Base-by-base conservation (phyloP, 2,797 vertebrate species). In the Discoglossus pictus region DNA sequence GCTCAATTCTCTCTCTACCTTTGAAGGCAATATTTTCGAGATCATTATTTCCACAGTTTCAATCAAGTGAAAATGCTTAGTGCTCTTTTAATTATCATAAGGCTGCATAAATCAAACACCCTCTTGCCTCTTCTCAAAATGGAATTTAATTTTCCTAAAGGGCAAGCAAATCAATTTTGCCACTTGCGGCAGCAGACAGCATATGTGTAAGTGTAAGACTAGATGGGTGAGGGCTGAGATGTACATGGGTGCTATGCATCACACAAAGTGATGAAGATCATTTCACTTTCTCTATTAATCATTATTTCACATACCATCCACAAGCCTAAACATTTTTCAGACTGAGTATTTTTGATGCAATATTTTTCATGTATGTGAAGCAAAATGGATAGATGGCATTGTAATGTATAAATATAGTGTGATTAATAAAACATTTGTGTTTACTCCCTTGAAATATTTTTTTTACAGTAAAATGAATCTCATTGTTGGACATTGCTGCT, bases 61-160 rank as follows among this genome's bases (percentile, higher is more conserved):
- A 69, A 77, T 77, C 66, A 68, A 72, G 63, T 65, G 72, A 72
- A 79, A 59, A 63, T 58, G 62, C 27, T 63, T 70, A 34, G 61
- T 61, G 72, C 64, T 27, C 61, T 68, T 75, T 60, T 73, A 75
- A 78, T 78, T 73, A 77, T 68, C 65, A 78, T 62, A 56, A 65
- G 60, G 68, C 51, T 64, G 61, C 61, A 71, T 71, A 51, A 63
- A 71, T 71, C 67, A 70, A 61, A 56, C 43, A 40, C 59, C 62
- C 48, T 42, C 59, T 39, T 56, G 51, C 67, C 25, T 63, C 60
- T 59, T 64, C 61, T 58, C 35, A 36, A 51, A 64, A 55, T 51
- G 17, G 38, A 64, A 64, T 58, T 58, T 71, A 25, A 71, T 64
- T 71, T 71, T 71, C 60, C 61, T n/a, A 71, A 71, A 71, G 68